Evolutionary conservation across 2,797 vertebrate genomes (phyloP).

Genomic region (Jordanella pulchra): DNA sequence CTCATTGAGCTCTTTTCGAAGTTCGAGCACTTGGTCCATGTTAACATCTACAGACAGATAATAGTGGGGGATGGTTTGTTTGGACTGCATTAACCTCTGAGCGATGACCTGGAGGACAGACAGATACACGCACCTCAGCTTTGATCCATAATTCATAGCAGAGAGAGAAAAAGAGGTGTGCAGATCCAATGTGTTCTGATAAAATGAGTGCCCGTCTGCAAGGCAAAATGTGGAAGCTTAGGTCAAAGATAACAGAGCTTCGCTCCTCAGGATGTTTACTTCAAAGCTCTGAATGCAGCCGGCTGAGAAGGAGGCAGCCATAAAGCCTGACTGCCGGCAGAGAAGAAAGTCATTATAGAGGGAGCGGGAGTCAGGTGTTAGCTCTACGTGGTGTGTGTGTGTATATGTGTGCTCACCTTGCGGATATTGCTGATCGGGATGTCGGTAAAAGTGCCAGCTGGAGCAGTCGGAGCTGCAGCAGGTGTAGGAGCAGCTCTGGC

Average conservation of each 20-base stretch:
- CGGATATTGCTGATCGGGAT: constrained; percentile 94
- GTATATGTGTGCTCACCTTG: constrained; percentile 78
- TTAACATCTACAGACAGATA: constrained; percentile 95
- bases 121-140: constrained; percentile 30
- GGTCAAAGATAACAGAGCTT: constrained; percentile 35
- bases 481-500: constrained; percentile 68
- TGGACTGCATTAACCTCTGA: constrained; percentile 95
- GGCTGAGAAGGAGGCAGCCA: background rate
- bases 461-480: constrained; percentile 54
- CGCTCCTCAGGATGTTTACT: constrained; percentile 23
- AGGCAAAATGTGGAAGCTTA: constrained; percentile 33
- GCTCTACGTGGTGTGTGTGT: background rate
- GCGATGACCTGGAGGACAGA: constrained; percentile 88
- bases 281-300: constrained; percentile 2
- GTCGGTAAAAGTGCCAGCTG: constrained; percentile 91
- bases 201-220: constrained; percentile 19
- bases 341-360: background rate
- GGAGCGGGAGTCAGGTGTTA: background rate
- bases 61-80: constrained; percentile 99
- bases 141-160: constrained; percentile 40
- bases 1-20: constrained; percentile 92
- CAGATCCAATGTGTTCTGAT: constrained; percentile 18
- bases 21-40: constrained; percentile 91
- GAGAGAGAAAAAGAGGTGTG: constrained; percentile 11
- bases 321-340: constrained; percentile 6